Evolutionary conservation across 2,113 vertebrate genomes (phyloP).

Genomic region (Saccopteryx bilineata): DNA sequence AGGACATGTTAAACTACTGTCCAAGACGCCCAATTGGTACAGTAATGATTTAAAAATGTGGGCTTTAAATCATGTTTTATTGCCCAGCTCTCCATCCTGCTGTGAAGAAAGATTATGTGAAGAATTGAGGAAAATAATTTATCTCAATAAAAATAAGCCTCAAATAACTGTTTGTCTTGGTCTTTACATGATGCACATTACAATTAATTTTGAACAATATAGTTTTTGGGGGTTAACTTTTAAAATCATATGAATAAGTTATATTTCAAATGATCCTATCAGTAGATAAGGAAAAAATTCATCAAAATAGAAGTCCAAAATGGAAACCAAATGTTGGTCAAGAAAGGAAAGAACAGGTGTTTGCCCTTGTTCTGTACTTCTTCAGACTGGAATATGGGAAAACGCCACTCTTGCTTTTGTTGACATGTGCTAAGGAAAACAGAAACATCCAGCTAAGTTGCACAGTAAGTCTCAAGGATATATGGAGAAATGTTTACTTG

Average conservation of each 20-base stretch:
- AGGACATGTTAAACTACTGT: background rate
- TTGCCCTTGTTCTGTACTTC: background rate
- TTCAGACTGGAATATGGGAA: background rate
- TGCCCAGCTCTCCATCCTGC: background rate
- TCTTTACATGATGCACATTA: conserved; percentile 72
- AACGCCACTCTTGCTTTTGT: conserved; percentile 18
- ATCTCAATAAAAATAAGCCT: background rate
- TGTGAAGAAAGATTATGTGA: background rate
- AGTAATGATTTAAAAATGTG: background rate
- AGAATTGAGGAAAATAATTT: background rate
- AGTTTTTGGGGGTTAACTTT: background rate
- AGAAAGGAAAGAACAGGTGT: conserved; percentile 59
- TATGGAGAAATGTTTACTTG: conserved; percentile 60
- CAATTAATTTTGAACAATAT: conserved; percentile 51
- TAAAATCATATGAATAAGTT: background rate
- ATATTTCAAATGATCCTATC: background rate
- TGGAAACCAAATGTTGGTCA: background rate
- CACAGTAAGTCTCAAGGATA: conserved; percentile 44
- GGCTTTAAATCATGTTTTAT: background rate
- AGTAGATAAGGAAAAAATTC: background rate
- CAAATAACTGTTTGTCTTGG: conserved; percentile 73
- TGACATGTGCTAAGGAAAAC: background rate
- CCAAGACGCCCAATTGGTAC: background rate
- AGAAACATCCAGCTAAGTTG: background rate
- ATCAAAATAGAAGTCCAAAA: background rate